Conservation (phyloP, 2,797 vertebrate species). For the Lepidocolaptes lacrymiger region DNA sequence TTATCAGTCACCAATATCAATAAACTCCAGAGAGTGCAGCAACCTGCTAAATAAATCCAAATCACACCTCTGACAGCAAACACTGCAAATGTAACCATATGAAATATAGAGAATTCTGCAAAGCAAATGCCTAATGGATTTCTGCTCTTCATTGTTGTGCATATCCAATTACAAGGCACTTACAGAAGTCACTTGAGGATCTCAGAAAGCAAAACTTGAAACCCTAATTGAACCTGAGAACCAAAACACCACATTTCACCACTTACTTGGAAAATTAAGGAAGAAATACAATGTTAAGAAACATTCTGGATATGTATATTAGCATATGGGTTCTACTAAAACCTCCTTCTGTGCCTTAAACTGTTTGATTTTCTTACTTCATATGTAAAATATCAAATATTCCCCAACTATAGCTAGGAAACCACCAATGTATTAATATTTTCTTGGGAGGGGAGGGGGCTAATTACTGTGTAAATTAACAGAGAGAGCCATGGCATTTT, state of each 20-base stretch:
- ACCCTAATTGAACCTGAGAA: not conserved
- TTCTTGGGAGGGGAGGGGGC: not conserved
- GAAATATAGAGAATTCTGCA: not conserved
- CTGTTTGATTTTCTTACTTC: not conserved
- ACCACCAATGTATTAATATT: not conserved
- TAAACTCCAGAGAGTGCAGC: not conserved
- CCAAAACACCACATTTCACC: not conserved
- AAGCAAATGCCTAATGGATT: not conserved
- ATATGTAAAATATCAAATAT: not conserved
- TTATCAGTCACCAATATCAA: not conserved
- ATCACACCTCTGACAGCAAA: not conserved
- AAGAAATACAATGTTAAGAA: not conserved
- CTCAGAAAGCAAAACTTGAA: not conserved
- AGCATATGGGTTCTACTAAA: not conserved
- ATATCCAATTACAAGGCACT: not conserved
- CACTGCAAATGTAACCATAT: not conserved
- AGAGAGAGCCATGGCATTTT: accelerated
- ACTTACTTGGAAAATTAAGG: not conserved
- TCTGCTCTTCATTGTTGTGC: not conserved
- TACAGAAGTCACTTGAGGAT: not conserved
- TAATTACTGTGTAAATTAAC: not conserved
- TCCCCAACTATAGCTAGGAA: not conserved
- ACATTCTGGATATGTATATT: not conserved
- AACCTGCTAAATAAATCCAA: not conserved
- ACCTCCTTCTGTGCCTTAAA: not conserved